Conservation (phyloP, 2,797 vertebrate genomes). For the Vireo griseus region DNA sequence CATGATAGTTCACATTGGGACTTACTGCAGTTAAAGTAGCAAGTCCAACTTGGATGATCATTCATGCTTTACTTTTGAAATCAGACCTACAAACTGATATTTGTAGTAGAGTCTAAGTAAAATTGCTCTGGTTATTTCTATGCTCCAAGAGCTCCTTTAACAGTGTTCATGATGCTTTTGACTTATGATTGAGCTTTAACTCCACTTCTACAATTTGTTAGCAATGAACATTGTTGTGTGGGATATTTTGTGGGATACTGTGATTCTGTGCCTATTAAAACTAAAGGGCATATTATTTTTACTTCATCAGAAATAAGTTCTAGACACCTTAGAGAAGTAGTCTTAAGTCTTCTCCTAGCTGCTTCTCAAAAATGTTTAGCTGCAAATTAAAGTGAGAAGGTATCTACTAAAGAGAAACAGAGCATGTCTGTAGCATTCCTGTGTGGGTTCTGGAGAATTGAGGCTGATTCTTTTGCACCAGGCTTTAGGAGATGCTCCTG, state of each 20-base stretch:
- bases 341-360: neutral
- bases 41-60: neutral
- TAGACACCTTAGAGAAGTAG: neutral
- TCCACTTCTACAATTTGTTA: neutral
- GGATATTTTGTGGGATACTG: neutral
- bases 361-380: neutral
- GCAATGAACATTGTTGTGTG: neutral
- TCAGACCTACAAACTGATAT: neutral
- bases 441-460: neutral
- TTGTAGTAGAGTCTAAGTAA: neutral
- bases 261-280: neutral
- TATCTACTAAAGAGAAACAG: neutral
- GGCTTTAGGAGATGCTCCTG: neutral
- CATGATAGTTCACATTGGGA: neutral
- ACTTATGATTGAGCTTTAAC: neutral
- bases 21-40: neutral
- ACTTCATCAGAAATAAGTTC: neutral
- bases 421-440: neutral
- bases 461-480: neutral
- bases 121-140: neutral
- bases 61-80: neutral
- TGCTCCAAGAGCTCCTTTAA: neutral
- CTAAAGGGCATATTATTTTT: neutral
- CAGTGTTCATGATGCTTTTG: neutral
- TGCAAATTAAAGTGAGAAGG: neutral